Conservation (phyloP, 1,140 invertebrate species). For the Aleiodes sp. region DNA sequence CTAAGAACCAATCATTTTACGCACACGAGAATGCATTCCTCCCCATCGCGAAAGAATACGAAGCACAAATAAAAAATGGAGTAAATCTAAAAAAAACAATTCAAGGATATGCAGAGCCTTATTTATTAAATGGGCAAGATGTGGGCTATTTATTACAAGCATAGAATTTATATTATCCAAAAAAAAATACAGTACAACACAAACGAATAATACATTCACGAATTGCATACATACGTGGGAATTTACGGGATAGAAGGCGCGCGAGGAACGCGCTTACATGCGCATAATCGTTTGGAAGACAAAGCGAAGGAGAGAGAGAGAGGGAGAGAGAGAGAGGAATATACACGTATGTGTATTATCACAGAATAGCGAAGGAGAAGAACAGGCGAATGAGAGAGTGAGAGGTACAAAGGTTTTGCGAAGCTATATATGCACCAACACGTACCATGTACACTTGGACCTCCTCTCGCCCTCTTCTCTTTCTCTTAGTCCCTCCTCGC, state of each 20-base stretch:
- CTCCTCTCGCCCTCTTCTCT: background rate
- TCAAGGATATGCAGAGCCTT: background rate
- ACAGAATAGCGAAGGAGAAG: too few relatives aligned
- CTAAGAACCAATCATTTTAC: too few relatives aligned
- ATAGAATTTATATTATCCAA: conserved; percentile 1
- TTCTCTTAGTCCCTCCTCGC: background rate
- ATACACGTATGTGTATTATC: too few relatives aligned
- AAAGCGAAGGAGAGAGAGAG: background rate
- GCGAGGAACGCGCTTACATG: conserved; percentile 3
- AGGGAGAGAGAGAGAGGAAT: background rate
- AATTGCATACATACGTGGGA: conserved; percentile 2
- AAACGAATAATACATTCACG: conserved; percentile 4
- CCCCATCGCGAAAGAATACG: too few relatives aligned
- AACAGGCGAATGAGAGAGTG: too few relatives aligned
- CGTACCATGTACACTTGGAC: background rate
- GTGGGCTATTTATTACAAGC: background rate
- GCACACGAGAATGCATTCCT: too few relatives aligned
- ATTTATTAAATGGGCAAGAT: background rate
- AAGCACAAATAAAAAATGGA: background rate
- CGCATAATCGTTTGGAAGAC: conserved; percentile 7
- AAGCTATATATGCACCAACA: conserved; percentile 11
- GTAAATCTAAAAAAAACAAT: too few relatives aligned
- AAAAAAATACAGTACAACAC: background rate
- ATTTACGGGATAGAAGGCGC: too few relatives aligned
- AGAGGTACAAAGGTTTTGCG: too few relatives aligned